phyloP scores from a whole-genome alignment of 2,797 vertebrate genomes.

The Macroramphosus scolopax region DNA sequence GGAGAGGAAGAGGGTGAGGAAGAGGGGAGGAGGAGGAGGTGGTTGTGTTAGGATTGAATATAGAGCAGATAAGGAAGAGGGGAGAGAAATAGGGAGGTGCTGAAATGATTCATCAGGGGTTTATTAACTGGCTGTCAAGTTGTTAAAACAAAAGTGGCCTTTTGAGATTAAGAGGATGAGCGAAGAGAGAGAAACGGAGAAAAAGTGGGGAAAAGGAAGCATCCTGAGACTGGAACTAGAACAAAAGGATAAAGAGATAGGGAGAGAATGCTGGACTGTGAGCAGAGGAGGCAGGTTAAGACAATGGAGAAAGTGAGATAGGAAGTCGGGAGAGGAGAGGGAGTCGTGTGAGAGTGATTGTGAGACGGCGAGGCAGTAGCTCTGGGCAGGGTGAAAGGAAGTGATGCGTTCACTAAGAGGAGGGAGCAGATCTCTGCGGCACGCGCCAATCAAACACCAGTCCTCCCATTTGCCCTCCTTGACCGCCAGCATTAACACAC shows the following conservation, averaged over 20 bases:
- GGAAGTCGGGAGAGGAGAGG: constrained; percentile 16
- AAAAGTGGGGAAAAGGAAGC: constrained; percentile 9
- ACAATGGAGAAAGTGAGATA: constrained; percentile 21
- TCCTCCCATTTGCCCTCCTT: constrained; percentile 57
- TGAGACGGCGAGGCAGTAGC: constrained; percentile 71
- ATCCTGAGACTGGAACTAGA: constrained; percentile 9
- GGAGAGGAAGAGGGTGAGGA: constrained; percentile 50
- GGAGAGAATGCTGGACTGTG: not conserved
- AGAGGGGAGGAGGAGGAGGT: constrained; percentile 21
- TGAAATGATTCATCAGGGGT: constrained; percentile 32
- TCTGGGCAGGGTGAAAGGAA: constrained; percentile 71
- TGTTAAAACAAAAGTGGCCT: constrained; percentile 54
- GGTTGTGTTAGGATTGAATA: constrained; percentile 47
- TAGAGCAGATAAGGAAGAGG: constrained; percentile 20
- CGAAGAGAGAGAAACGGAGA: constrained; percentile 49
- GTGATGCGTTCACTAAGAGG: constrained; percentile 69
- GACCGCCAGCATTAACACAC: constrained; percentile 48
- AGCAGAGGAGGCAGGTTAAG: constrained; percentile 11
- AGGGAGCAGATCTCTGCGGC: constrained; percentile 69
- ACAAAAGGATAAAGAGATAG: constrained; percentile 14
- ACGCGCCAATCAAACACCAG: constrained; percentile 77
- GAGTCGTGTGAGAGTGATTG: constrained; percentile 66
- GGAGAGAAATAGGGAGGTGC: constrained; percentile 12
- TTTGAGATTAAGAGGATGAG: constrained; percentile 42
- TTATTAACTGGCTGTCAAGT: constrained; percentile 51